Base-by-base conservation (phyloP, 2,113 vertebrate species). In the Atlantisia rogersi region DNA sequence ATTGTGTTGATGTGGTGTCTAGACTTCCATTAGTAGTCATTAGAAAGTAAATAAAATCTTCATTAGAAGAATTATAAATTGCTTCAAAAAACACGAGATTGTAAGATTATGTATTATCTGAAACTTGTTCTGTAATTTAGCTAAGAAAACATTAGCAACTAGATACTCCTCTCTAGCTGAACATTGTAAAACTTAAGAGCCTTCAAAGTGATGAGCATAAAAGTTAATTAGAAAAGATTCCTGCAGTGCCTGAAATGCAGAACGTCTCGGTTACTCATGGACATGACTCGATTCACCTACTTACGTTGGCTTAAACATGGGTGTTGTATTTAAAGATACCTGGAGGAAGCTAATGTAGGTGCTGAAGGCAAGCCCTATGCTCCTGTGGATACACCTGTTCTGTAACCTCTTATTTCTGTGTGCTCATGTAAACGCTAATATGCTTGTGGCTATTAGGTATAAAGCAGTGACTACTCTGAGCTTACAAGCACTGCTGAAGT, bases 61-160 rank as follows among this genome's bases (percentile, higher is more conserved):
- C 12, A 11, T 92, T 82, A 80, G 55, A 63, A 52, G 22, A 74
- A 70, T 13, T 25, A 16, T 63, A 59, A 75, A 74, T 67, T 40
- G 40, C n/a, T 81, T 81, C 44, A 4, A 73, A 89, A 60, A 81
- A 70, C 8, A 19, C 35, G 59, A 70, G 50, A 3, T 70, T 35
- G 10, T 52, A 76, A 76, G 40, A 29, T 31, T 25, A 11, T 69
- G 5, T 79, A 14, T 90, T 92, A 70, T 81, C 40, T 92, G 71
- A 63, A 69, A 67, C 46, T 59, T 78, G 55, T 77, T 93, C 56
- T 90, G 58, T 92, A 88, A 84, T 78, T 94, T 75, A 94, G 32
- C 39, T 81, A 53, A 82, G 75, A 77, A 86, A 93, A 75, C 56
- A 84, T 63, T 83, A 21, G 29, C 37, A 53, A 60, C 44, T 87